A percentile compares a stretch with the other conserved stretches of the same genome.
Conservation (phyloP, 1,140 invertebrate genomes). For the Hetaerina americana region DNA sequence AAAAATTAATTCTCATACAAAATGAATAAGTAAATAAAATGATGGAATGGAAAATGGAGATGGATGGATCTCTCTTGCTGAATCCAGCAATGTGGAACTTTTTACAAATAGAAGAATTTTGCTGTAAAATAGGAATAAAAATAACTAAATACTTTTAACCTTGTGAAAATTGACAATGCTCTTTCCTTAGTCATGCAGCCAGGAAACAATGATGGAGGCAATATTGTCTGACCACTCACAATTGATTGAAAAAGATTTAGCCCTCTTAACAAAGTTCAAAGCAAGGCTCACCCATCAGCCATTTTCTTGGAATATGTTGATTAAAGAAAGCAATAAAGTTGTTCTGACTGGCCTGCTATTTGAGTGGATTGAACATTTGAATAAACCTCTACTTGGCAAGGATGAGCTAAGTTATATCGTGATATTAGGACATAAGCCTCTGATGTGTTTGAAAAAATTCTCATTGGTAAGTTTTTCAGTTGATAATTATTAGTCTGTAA, state of each 20-base stretch:
- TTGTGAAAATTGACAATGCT: too few relatives aligned
- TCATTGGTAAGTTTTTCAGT: constrained; percentile 33
- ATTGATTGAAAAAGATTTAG: background rate
- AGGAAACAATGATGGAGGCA: background rate
- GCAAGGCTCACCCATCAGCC: constrained; percentile 47
- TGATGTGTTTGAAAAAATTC: constrained; percentile 46
- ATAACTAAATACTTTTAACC: too few relatives aligned
- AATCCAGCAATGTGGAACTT: too few relatives aligned
- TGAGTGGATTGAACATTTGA: constrained; percentile 56
- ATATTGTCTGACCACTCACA: background rate
- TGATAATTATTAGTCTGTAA: too few relatives aligned
- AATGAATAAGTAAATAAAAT: too few relatives aligned
- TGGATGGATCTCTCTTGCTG: too few relatives aligned
- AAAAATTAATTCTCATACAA: too few relatives aligned
- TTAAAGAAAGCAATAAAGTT: constrained; percentile 45
- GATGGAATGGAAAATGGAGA: too few relatives aligned
- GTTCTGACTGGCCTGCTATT: constrained; percentile 46
- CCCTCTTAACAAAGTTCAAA: constrained; percentile 23
- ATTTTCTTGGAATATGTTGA: constrained; percentile 43
- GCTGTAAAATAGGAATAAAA: too few relatives aligned
- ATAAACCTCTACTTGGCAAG: constrained; percentile 46
- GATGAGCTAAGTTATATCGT: constrained; percentile 57
- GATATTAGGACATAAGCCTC: constrained; percentile 37
- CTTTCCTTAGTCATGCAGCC: background rate
- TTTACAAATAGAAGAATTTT: too few relatives aligned